Evolutionary conservation across 1,140 invertebrate species (phyloP), one percentile per base, ranked within the genome.

Genomic region (Aradophagus sp.): DNA sequence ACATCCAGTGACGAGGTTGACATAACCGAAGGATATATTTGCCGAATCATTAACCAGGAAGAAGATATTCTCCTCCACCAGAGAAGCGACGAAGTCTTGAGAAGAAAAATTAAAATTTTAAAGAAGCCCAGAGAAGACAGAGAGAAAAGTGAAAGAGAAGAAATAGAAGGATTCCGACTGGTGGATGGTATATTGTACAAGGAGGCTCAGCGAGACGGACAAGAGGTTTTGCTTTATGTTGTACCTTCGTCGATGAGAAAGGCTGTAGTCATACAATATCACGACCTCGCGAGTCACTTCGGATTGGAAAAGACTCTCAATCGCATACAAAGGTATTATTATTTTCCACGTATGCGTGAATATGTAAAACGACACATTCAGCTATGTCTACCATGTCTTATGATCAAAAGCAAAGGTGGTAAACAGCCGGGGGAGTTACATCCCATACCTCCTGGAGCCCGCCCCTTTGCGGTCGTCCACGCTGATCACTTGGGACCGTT

Each of bases 191-290:
- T 23, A 23, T 8, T 23, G 4, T 23, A 23, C 20, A 23, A 23
- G 20, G 8, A 4, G 20, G 20, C 8, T 23, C 20, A 5, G 20
- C 20, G 20, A 34, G 2, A 13, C 13, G 32, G 3, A 17, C 19
- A 8, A 5, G 19, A 38, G 15, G 11, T 11, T n/a, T 8, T 5
- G 8, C 20, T 38, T n/a, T 34, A 34, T 14, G 36, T 50, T 1
- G 44, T 50, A 1, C 56, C 56, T 1, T 5, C 4, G 1, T 10
- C 36, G 1, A 61, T 61, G 45, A 19, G 56, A 1, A 61, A 61
- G 27, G 14, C 44, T 0, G 2, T 50, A 2, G 45, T 19, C 0
- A 61, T 42, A 7, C 20, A 26, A 5, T 68, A 15, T 20, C 44
- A 23, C 32, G 56, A 39, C 47, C 12, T 58, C 4, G 7, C 13